These are phyloP conservation scores for Coturnix japonica DNA, from an alignment of 2,113 vertebrate species.

Conservation along the genomic window DNA sequence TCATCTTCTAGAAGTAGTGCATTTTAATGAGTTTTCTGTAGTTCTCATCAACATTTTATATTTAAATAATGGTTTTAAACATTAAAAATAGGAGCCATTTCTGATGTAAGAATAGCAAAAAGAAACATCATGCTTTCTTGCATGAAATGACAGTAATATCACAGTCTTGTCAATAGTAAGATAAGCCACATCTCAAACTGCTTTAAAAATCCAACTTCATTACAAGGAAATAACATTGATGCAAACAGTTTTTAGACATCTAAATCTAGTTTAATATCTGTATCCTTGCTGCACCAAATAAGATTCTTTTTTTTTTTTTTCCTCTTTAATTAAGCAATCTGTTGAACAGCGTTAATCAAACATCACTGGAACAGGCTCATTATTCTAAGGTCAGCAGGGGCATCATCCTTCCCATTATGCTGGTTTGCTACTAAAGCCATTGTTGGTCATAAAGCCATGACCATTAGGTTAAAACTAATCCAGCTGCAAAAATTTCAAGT, in stretches of 20 bases:
- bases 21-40: background rate
- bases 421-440: background rate
- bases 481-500: background rate
- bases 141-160: background rate
- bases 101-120: background rate
- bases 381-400: background rate
- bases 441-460: background rate
- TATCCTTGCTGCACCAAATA: background rate
- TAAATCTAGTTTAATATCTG: constrained; percentile 3
- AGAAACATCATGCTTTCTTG: background rate
- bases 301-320: background rate
- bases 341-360: background rate
- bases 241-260: background rate
- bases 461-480: background rate
- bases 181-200: background rate
- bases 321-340: background rate
- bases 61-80: background rate
- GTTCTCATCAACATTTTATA: background rate
- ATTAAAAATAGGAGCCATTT: background rate
- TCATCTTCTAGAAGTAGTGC: background rate
- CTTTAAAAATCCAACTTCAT: background rate
- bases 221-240: background rate
- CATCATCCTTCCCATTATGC: background rate
- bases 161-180: background rate
- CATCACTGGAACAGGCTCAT: background rate